Evolutionary conservation across 2,888 invertebrate species (phyloP), one percentile per base, ranked within the genome.

Genomic region (Miltochrista miniata): DNA sequence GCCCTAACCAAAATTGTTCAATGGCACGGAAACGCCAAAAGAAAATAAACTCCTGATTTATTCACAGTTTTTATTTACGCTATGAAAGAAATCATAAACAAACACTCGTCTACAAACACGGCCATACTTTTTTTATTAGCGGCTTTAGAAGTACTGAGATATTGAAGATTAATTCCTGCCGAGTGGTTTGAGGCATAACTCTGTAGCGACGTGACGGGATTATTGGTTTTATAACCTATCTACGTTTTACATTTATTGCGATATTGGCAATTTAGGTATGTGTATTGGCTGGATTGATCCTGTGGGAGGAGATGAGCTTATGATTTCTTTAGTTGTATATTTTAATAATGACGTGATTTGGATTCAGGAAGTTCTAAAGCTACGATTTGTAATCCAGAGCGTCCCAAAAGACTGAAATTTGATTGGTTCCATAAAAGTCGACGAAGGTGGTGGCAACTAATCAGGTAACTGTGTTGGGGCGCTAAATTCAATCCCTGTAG

Each of bases 21-120:
- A 69, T 69, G 63, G 55, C 49, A 60, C 52, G 60, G 57, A 68
- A 67, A 59, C 61, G 40, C 45, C 42, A 35, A 56, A 48, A 48
- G 48, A 63, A 64, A 68, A 70, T 65, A 71, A 64, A 67, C 57
- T 64, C 41, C 45, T 59, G 60, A 70, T 71, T 68, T 66, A 68
- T 72, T 65, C 51, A 61, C 45, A 45, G 37, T 49, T 49, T 62
- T 65, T 69, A 61, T 52, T 56, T 42, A 36, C 40, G 47, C 51
- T 40, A 61, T 59, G 51, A 60, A 66, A 54, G 43, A 12, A 5
- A 44, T 63, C 61, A 56, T 65, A 61, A 63, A 70, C 49, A 59
- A 40, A 39, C 43, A 35, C 46, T 40, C 51, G 50, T 47, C 33
- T 45, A 34, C 40, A 51, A 52, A 37, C 48, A 53, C 45, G 41